Conservation (phyloP, 2,113 vertebrate genomes). For the Micronisus gabar region DNA sequence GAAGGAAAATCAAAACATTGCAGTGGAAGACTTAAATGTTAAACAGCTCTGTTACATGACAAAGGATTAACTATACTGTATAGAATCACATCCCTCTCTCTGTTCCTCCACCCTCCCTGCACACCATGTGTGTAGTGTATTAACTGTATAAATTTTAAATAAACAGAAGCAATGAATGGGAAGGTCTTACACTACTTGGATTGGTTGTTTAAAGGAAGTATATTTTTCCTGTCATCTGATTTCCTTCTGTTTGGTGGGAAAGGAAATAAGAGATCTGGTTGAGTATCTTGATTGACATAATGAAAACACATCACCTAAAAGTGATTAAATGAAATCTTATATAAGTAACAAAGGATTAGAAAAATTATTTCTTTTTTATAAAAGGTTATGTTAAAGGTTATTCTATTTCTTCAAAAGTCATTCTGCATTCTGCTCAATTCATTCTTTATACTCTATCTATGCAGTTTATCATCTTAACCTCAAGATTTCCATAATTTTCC, state of each 20-base stretch:
- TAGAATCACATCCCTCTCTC: not conserved
- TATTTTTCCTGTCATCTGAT: not conserved
- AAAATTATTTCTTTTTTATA: not conserved
- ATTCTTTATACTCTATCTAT: not conserved
- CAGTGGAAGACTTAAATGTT: not conserved
- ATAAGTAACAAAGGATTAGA: not conserved
- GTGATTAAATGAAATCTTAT: constrained; percentile 3
- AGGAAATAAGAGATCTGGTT: not conserved
- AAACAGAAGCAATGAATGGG: not conserved
- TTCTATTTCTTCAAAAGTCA: not conserved
- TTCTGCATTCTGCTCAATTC: not conserved
- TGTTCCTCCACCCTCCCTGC: not conserved
- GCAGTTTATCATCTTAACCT: not conserved
- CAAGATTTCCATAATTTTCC: not conserved
- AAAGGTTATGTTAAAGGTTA: constrained; percentile 28
- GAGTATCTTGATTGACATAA: not conserved
- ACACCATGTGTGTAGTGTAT: not conserved
- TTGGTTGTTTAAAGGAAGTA: not conserved
- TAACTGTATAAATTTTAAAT: not conserved
- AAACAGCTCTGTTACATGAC: not conserved
- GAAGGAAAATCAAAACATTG: not conserved
- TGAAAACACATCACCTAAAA: not conserved
- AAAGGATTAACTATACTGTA: not conserved
- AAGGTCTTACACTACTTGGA: not conserved
- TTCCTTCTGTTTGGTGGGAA: not conserved